Base-by-base conservation (phyloP, 1,140 invertebrate genomes). In the Zaprionus tsacasi region DNA sequence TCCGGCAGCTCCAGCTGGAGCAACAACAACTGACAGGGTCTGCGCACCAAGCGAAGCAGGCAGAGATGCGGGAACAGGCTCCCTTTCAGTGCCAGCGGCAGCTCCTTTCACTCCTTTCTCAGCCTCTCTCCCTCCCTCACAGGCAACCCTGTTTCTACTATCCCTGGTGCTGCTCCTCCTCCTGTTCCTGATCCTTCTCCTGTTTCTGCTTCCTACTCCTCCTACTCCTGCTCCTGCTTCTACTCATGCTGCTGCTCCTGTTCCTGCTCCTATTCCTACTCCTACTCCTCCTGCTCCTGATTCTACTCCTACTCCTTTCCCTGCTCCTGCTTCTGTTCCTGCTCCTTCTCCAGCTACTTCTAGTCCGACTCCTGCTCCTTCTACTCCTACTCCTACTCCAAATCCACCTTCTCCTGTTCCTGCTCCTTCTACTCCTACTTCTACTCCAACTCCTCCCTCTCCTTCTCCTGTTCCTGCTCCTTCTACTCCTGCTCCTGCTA, bases 61-160 rank as follows among this genome's bases (percentile, higher is more conserved):
- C 48, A 6, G 6, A 21, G 11, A 12, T 36, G 38, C 11, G n/a
- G 30, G 27, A 2, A 8, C 38, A 21, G 30, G 25, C 52, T 66
- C 40, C 40, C 48, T 43, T 38, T 55, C 70, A 57, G n/a, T 25
- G 59, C 72, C 67, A 58, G 72, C 72, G 76, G 69, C 76, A 82
- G 48, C 27, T 38, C 5, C 40, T n/a, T n/a, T n/a, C 5, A 10
- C 17, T n/a, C 2, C 33, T 30, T 12, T 12, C 12, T 13, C 17
- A 8, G 21, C n/a, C 1, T 43, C 35, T 6, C 55, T 40, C 10
- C 21, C 35, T 30, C 54, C 8, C 36, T 56, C 8, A 7, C 10
- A 21, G 1, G 21, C 21, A 21, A 21, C 21, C 21, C n/a, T n/a
- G n/a, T 36, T 11, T 3, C 48, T 33, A 12, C 12, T n/a, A 52